Evolutionary conservation across 2,888 invertebrate genomes (phyloP).

Genomic region (Mystacides longicornis): DNA sequence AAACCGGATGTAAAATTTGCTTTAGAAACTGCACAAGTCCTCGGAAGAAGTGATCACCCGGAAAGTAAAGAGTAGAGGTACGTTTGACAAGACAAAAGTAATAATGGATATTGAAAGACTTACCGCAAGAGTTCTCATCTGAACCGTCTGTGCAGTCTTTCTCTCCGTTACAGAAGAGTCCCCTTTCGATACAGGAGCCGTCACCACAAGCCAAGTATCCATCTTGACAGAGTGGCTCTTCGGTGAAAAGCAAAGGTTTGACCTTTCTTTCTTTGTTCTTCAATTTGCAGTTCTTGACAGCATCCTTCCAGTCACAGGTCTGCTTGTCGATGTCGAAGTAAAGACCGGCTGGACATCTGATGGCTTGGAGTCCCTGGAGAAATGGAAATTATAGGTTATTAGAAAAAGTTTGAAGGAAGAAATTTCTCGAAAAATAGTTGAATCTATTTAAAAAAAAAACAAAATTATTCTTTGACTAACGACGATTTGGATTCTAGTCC

Average conservation of each 20-base stretch:
- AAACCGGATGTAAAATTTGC: no score
- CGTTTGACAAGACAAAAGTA: not conserved
- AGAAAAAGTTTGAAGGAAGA: no score
- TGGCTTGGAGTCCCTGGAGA: conserved; percentile 78
- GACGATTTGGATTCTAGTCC: no score
- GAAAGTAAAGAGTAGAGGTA: no score
- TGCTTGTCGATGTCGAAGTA: conserved; percentile 93
- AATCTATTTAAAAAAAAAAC: no score
- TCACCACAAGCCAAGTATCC: conserved; percentile 85
- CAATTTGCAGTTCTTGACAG: conserved; percentile 87
- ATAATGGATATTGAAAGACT: conserved; percentile 37
- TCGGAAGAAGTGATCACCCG: no score
- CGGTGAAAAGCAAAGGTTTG: conserved; percentile 80
- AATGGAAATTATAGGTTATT: no score
- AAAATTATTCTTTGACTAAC: no score
- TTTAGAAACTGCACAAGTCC: no score
- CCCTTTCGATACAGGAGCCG: conserved; percentile 77
- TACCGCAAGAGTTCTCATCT: conserved; percentile 86
- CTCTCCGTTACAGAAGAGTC: conserved; percentile 89
- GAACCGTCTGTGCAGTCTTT: conserved; percentile 84
- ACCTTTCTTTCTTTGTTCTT: conserved; percentile 85
- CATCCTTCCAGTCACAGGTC: conserved; percentile 90
- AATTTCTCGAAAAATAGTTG: no score
- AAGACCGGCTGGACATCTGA: conserved; percentile 86
- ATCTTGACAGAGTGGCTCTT: conserved; percentile 83